These are phyloP conservation scores for Drosophila paracracens DNA, from an alignment of 2,888 invertebrate genomes.

Conservation along the genomic window DNA sequence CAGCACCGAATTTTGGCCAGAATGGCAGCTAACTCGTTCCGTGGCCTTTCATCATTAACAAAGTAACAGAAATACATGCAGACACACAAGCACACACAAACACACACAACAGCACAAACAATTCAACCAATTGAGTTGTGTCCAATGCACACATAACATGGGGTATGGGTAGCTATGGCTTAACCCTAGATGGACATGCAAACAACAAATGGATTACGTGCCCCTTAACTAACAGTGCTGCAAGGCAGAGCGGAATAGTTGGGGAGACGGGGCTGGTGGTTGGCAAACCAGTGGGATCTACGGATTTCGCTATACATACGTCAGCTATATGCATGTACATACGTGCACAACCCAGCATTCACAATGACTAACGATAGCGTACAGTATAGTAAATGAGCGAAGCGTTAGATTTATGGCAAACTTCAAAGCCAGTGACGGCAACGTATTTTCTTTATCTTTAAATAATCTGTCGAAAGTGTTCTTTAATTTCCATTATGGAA, in stretches of 20 bases:
- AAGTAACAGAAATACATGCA: constrained; percentile 30
- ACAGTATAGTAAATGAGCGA: constrained; percentile 1
- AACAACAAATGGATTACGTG: constrained; percentile 78
- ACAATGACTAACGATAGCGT: constrained; percentile 11
- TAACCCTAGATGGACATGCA: constrained; percentile 61
- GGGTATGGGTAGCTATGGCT: constrained; percentile 11
- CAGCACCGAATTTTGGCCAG: constrained; percentile 64
- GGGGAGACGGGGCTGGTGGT: too few species aligned
- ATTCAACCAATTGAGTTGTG: constrained; percentile 68
- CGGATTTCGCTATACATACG: constrained; percentile 23
- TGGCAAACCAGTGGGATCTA: constrained; percentile 27
- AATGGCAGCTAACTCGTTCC: constrained; percentile 65
- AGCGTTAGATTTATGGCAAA: neutral
- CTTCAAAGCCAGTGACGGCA: neutral
- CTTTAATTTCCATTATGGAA: neutral
- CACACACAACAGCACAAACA: constrained; percentile 26
- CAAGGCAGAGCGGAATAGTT: constrained; percentile 18
- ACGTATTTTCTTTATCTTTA: neutral
- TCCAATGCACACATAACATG: constrained; percentile 61
- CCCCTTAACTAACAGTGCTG: constrained; percentile 56
- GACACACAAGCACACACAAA: constrained; percentile 17
- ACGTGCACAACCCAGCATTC: constrained; percentile 33
- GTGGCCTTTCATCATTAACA: constrained; percentile 72
- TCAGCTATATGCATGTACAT: constrained; percentile 26
- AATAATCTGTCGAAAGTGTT: neutral